phyloP scores from a whole-genome alignment of 2,113 vertebrate species.

The Mustela nigripes region DNA sequence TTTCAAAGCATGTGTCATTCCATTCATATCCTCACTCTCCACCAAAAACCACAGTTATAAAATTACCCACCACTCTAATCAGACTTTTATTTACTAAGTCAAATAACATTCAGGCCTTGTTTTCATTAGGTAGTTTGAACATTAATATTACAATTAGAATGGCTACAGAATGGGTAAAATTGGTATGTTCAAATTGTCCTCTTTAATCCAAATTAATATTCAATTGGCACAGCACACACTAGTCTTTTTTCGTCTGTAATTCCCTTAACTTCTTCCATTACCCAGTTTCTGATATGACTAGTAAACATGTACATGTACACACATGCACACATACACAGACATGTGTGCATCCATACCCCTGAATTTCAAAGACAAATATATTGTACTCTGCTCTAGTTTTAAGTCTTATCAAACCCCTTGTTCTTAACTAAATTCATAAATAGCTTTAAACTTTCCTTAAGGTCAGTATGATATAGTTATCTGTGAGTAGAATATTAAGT shows the following conservation, averaged over 20 bases:
- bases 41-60: neutral
- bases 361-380: neutral
- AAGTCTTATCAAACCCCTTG: neutral
- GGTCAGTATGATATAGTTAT: neutral
- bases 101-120: neutral
- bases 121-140: neutral
- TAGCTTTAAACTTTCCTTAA: neutral
- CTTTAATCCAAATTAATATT: neutral
- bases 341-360: neutral
- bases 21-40: neutral
- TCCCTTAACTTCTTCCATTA: neutral
- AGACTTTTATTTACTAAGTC: neutral
- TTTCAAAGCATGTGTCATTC: neutral
- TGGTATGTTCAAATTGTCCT: neutral
- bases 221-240: neutral
- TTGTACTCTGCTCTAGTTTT: neutral
- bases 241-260: neutral
- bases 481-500: neutral
- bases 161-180: neutral
- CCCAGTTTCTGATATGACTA: neutral
- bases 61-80: neutral
- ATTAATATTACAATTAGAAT: neutral
- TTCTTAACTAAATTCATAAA: neutral
- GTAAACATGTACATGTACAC: neutral
- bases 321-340: neutral